Evolutionary conservation across 2,113 vertebrate species (phyloP).

Genomic region (Gasterosteus aculeatus): DNA sequence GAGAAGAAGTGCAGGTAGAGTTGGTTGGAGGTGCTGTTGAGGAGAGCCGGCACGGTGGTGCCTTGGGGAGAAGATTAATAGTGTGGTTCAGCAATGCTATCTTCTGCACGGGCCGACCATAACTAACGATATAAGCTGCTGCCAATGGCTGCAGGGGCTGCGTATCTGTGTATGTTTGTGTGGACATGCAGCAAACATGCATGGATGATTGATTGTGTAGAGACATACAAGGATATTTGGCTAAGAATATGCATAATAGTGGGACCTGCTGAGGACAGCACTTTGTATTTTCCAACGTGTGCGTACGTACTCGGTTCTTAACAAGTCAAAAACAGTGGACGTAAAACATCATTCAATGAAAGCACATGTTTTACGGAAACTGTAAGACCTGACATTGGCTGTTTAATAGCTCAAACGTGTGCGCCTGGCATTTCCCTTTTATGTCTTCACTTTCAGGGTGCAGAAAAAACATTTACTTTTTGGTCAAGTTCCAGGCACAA

Average conservation of each 20-base stretch:
- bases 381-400: conserved; percentile 5
- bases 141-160: conserved; percentile 12
- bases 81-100: conserved; percentile 48
- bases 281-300: conserved; percentile 10
- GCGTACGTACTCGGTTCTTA: neutral
- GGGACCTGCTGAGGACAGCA: neutral
- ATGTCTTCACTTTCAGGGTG: conserved; percentile 53
- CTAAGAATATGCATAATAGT: neutral
- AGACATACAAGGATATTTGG: conserved; percentile 4
- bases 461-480: conserved; percentile 59
- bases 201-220: neutral
- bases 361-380: neutral
- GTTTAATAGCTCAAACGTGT: conserved; percentile 26
- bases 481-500: conserved; percentile 38
- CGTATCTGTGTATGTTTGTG: neutral
- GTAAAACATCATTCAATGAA: neutral
- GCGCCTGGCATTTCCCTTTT: conserved; percentile 40
- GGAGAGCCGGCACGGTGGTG: conserved; percentile 93
- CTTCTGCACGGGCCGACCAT: conserved; percentile 18
- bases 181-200: neutral
- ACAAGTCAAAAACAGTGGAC: neutral
- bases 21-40: conserved; percentile 99
- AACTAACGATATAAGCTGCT: conserved; percentile 27
- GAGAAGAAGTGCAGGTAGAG: conserved; percentile 99
- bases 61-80: conserved; percentile 79